Percentiles rank a stretch among this genome's conserved stretches.
Conservation (phyloP, 2,888 invertebrate genomes). For the Parnassius orleans region DNA sequence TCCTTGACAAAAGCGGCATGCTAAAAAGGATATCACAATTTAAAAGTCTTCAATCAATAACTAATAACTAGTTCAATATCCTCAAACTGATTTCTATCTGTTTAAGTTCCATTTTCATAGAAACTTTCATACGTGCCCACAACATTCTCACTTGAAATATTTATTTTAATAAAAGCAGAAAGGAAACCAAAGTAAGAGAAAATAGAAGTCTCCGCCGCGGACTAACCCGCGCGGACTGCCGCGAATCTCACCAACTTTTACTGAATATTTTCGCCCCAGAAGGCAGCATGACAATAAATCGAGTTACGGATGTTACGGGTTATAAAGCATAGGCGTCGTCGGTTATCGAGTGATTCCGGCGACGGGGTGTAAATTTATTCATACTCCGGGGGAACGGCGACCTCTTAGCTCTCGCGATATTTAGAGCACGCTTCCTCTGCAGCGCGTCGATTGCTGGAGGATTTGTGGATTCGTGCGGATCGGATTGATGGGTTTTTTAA, state of each 20-base stretch:
- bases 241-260: constrained; percentile 33
- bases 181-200: constrained; percentile 4
- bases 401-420: constrained; percentile 71
- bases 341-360: constrained; percentile 77
- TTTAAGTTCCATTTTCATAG: no score
- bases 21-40: no score
- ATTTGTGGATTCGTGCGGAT: constrained; percentile 42
- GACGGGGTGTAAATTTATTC: constrained; percentile 74
- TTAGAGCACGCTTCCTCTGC: constrained; percentile 73
- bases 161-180: neutral
- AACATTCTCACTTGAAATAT: no score
- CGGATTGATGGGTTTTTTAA: constrained; percentile 27
- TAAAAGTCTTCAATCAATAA: no score
- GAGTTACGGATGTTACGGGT: constrained; percentile 77
- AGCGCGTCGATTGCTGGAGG: constrained; percentile 42
- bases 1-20: no score
- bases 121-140: no score
- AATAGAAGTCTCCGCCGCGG: constrained; percentile 6
- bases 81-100: no score
- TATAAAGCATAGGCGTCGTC: constrained; percentile 78
- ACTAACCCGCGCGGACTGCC: constrained; percentile 4
- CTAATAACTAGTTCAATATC: no score
- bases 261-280: constrained; percentile 48
- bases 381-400: constrained; percentile 59
- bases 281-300: constrained; percentile 73